phyloP scores from a whole-genome alignment of 2,888 invertebrate genomes.

The Machimus atricapillus region DNA sequence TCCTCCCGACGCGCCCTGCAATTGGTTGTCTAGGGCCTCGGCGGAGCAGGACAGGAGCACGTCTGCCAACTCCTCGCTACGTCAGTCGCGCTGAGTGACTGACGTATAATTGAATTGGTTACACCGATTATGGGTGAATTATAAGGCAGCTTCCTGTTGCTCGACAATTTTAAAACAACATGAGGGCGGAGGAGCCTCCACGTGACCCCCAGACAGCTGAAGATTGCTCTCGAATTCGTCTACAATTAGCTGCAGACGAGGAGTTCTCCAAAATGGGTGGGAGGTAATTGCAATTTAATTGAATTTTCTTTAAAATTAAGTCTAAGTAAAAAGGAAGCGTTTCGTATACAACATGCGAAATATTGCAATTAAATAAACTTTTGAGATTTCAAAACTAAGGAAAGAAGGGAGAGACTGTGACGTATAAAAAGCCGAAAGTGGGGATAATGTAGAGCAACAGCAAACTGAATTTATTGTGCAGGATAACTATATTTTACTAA shows the following conservation, averaged over 20 bases:
- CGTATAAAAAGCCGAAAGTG: too few species aligned
- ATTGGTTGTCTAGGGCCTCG: neutral
- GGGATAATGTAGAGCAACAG: too few species aligned
- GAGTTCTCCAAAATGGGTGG: neutral
- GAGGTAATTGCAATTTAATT: neutral
- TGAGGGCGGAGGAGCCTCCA: neutral
- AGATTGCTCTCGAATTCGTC: neutral
- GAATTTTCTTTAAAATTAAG: neutral
- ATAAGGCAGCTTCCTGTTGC: conserved; percentile 9
- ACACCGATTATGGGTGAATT: conserved; percentile 14
- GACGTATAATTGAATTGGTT: conserved; percentile 30
- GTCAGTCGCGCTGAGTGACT: conserved; percentile 18
- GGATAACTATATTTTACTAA: too few species aligned
- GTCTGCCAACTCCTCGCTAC: neutral
- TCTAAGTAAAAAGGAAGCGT: neutral
- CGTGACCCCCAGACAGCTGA: neutral
- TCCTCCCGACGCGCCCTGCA: neutral
- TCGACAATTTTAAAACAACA: conserved; percentile 14
- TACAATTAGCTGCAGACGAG: conserved; percentile 11
- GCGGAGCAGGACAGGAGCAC: neutral
- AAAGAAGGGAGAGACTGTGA: too few species aligned
- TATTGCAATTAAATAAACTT: neutral
- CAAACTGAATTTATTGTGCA: too few species aligned
- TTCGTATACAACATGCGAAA: neutral
- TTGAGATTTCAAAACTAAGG: too few species aligned